Base-by-base conservation (phyloP, 2,113 vertebrate genomes). In the Cnemophilus loriae region DNA sequence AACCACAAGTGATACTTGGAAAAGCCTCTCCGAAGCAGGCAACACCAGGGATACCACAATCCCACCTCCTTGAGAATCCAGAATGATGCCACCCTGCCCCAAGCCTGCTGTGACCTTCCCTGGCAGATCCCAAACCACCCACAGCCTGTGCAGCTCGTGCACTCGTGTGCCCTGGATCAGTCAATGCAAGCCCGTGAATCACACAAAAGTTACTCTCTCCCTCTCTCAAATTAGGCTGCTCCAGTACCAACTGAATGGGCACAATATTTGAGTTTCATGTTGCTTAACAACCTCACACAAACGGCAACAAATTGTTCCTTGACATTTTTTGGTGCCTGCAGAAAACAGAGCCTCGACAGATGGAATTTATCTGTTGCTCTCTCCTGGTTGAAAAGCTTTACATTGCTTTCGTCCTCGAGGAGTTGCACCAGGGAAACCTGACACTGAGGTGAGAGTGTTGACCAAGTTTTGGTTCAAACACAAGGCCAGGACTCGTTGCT, bases 231-330 rank as follows among this genome's bases (percentile, higher is more conserved):
- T 86, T 60, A 77, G 84, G 55, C 80, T 94, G 84, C 52, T 96
- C 83, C 80, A 92, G 70, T 46, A 49, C 83, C 56, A 76, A 94
- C 52, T 24, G 71, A 95, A 96, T 13, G 55, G 86, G 91, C 59
- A 94, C 84, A 96, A 96, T 90, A 96, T 96, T 96, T 96, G 91
- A 95, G 87, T 49, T 94, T 77, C 71, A 22, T 90, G 89, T 96
- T 96, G 96, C 96, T 96, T 96, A 96, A 96, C 93, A 95, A 92
- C 86, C 95, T 91, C 56, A 68, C 89, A 80, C 68, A 77, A 96
- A 96, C 0, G 64, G 93, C 96, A 96, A 96, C 84, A 96, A 94
- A 96, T 92, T 92, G 96, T 96, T 96, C 95, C 89, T 84, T 95
- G 89, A 86, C 87, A 89, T 92, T 94, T 95, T 94, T 86, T 80